Evolutionary conservation across 1,140 invertebrate species (phyloP), one percentile per base, ranked within the genome.

Genomic region (Phocides pigmalion): DNA sequence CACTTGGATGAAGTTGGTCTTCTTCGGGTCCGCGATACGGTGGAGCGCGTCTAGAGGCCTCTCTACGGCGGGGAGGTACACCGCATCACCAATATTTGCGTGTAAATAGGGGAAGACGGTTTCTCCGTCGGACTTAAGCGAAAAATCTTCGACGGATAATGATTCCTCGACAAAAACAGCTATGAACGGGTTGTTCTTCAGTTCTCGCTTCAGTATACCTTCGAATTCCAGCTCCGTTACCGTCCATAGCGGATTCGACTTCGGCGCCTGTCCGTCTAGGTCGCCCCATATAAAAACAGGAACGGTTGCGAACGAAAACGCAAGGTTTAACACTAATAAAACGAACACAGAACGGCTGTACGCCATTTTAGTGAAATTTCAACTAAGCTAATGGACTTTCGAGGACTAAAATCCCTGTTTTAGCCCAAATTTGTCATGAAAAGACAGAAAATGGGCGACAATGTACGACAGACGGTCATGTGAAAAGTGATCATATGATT

Each of bases 401-500:
- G 72, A 42, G 79, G 78, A 81, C 75, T 86, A 89, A 81, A 83
- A 79, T 58, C 71, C 68, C 49, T 68, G 64, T 81, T 86, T 82
- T 75, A 84, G 80, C 66, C 84, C 85, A 65, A 71, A 84, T 66
- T 81, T 80, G 72, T 82, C 68, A 77, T 81, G 84, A 87, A 87
- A 81, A 79, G 74, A 79, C 59, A 51, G 74, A 82, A 87, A 82
- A 82, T 81, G 82, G 76, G 75, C 80, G 80, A 87, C 76, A 77
- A 80, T 77, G 74, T 79, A 20, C 73, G 72, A 86, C 74, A 81
- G 86, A 86, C 65, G 85, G 84, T 90, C 87, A 90, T 90, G 87
- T 90, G 87, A 88, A 90, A 86, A 87, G 69, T 85, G 84, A 89
- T 89, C 87, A 89, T 87, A 89, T 89, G 87, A 89, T 84, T 73